Percentiles rank a stretch among this genome's conserved stretches.
These are phyloP conservation scores for Protonibea diacanthus DNA, from an alignment of 2,797 vertebrate genomes.

Conservation along the genomic window DNA sequence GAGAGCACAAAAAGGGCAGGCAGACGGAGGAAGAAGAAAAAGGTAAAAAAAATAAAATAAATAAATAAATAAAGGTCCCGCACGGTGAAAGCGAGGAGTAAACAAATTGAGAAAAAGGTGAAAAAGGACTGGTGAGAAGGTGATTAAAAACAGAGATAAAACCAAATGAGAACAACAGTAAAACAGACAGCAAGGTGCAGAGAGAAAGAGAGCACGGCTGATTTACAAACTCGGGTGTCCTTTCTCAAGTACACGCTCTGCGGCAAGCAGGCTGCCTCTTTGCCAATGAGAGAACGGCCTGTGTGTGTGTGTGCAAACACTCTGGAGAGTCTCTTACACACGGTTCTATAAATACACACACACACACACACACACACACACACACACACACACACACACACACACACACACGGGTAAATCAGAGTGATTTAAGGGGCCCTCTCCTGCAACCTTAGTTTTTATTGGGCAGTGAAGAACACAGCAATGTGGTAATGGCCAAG, in stretches of 20 bases:
- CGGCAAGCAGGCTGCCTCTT: constrained; percentile 62
- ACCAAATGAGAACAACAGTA: constrained; percentile 42
- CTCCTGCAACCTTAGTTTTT: constrained; percentile 76
- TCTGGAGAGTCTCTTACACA: constrained; percentile 53
- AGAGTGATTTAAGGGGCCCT: constrained; percentile 77
- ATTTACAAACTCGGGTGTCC: constrained; percentile 82
- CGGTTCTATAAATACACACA: constrained; percentile 43
- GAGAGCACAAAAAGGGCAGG: constrained; percentile 11
- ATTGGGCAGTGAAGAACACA: constrained; percentile 81
- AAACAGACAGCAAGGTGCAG: constrained; percentile 23
- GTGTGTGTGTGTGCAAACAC: constrained; percentile 49
- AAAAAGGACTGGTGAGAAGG: constrained; percentile 14
- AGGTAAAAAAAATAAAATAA: accelerated
- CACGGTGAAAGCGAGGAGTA: constrained; percentile 16
- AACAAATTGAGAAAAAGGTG: constrained; percentile 27
- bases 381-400: constrained; percentile 38
- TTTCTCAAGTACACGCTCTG: constrained; percentile 82
- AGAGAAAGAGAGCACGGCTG: constrained; percentile 52
- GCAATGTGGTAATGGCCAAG: constrained; percentile 75
- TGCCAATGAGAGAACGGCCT: constrained; percentile 51
- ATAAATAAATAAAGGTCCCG: constrained; percentile 32
- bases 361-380: too few relatives aligned
- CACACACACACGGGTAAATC: constrained; percentile 72
- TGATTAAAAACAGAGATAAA: constrained; percentile 60
- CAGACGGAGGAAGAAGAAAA: neutral